Conservation (phyloP, 2,888 invertebrate genomes). For the Lepidochrysops patricia region DNA sequence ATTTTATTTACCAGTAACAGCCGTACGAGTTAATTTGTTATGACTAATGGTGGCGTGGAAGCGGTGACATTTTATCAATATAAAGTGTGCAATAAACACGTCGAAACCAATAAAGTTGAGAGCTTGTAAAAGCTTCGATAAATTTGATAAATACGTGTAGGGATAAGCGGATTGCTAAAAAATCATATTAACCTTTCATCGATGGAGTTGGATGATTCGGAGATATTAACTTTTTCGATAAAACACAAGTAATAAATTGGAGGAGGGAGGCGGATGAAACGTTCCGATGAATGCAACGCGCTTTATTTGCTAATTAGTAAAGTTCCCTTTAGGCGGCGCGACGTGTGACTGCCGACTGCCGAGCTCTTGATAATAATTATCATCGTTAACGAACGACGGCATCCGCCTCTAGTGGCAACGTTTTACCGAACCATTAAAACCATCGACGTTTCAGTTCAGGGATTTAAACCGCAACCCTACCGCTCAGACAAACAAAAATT, state of each 20-base stretch:
- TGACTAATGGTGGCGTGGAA: neutral
- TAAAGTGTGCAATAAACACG: conserved; percentile 3
- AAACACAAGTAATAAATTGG: conserved; percentile 30
- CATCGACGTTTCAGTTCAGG: neutral
- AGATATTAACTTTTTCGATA: conserved; percentile 3
- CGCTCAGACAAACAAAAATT: neutral
- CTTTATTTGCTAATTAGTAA: conserved; percentile 65
- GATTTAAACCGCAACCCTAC: neutral
- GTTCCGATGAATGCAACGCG: conserved; percentile 45
- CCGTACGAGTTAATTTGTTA: neutral
- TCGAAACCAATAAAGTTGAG: neutral
- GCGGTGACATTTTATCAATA: conserved; percentile 1
- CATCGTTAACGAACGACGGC: conserved; percentile 36
- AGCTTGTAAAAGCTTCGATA: conserved; percentile 1
- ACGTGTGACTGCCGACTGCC: conserved; percentile 15
- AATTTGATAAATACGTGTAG: conserved; percentile 1
- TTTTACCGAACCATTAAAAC: neutral
- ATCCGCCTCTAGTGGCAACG: neutral
- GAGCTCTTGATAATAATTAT: conserved; percentile 48
- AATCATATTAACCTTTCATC: conserved; percentile 1
- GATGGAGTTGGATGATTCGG: neutral
- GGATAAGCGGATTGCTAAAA: conserved; percentile 4
- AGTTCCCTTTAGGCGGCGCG: conserved; percentile 50
- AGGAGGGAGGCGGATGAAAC: conserved; percentile 36
- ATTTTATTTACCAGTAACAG: neutral